Evolutionary conservation across 2,888 invertebrate species (phyloP).

Genomic region (Laspeyria flexula): DNA sequence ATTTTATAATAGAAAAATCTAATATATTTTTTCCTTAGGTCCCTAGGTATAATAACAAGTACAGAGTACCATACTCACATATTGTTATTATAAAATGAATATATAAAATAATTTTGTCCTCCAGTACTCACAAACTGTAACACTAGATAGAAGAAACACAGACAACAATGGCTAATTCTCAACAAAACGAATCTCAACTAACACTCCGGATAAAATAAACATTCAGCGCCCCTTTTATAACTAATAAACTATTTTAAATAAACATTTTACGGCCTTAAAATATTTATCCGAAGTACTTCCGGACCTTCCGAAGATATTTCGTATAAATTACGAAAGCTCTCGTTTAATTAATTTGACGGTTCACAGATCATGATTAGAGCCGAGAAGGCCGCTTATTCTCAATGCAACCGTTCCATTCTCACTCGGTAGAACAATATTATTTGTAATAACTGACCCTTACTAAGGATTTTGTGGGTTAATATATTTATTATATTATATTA

Average conservation of each 20-base stretch:
- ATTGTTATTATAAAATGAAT: too few species aligned
- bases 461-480: too few species aligned
- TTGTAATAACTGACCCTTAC: too few species aligned
- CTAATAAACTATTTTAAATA: constrained; percentile 45
- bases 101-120: too few species aligned
- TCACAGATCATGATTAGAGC: neutral
- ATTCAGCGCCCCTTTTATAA: constrained; percentile 34
- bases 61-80: too few species aligned
- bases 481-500: too few species aligned
- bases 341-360: constrained; percentile 31
- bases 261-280: constrained; percentile 41
- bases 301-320: constrained; percentile 33
- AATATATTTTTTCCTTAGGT: too few species aligned
- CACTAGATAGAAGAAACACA: too few species aligned
- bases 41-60: too few species aligned
- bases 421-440: neutral
- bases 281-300: constrained; percentile 43
- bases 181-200: constrained; percentile 36
- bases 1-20: too few species aligned
- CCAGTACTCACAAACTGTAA: neutral
- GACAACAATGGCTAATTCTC: constrained; percentile 34
- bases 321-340: constrained; percentile 36
- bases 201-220: constrained; percentile 39
- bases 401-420: neutral
- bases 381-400: neutral